phyloP scores from a whole-genome alignment of 2,888 invertebrate species.

The Caenorhabditis afra region DNA sequence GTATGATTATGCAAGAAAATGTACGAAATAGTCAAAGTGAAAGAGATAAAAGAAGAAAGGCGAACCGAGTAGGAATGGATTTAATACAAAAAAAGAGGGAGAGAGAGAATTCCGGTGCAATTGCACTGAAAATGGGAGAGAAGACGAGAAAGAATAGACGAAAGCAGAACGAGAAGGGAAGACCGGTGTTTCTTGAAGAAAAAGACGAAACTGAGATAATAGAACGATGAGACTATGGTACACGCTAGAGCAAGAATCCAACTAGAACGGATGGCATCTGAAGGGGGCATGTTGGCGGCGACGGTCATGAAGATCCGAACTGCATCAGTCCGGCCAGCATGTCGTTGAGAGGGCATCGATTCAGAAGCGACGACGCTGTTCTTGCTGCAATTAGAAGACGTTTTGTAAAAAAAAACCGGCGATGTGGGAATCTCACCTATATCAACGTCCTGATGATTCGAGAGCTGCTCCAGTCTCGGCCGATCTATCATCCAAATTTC shows the following conservation, averaged over 20 bases:
- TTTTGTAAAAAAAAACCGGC: not conserved
- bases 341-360: slow-evolving; percentile 14
- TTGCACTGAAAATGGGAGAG: no score
- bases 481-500: slow-evolving; percentile 46
- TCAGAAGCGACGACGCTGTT: slow-evolving; percentile 24
- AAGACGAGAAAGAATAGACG: no score
- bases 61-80: no score
- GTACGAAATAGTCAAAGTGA: no score
- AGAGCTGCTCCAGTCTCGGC: slow-evolving; percentile 25
- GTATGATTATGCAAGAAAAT: no score
- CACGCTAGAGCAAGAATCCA: not conserved
- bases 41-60: no score
- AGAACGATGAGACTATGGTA: not conserved
- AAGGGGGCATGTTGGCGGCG: not conserved
- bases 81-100: no score
- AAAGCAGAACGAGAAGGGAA: not conserved
- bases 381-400: slow-evolving; percentile 32
- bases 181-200: slow-evolving; percentile 1
- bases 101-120: no score
- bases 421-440: slow-evolving; percentile 52
- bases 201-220: not conserved
- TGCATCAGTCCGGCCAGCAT: slow-evolving; percentile 12
- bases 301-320: no score
- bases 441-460: slow-evolving; percentile 46
- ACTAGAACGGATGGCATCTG: not conserved